Evolutionary conservation across 2,888 invertebrate genomes (phyloP).

Genomic region (Dicycla oo): DNA sequence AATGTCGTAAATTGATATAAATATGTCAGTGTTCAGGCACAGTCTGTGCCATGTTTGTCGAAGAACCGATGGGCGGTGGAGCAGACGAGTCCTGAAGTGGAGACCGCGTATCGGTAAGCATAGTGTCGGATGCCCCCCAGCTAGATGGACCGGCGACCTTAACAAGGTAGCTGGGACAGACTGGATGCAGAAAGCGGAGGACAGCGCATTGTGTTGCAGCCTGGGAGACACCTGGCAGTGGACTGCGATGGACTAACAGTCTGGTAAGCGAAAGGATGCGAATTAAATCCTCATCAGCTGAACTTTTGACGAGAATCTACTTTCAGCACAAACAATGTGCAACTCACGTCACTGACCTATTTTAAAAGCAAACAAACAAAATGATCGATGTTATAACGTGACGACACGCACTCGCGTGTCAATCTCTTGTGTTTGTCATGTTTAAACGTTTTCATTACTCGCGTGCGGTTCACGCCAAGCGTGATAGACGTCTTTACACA

Average conservation of each 20-base stretch:
- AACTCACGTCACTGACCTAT: background rate
- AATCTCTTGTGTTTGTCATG: slow-evolving; percentile 38
- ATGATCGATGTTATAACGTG: slow-evolving; percentile 22
- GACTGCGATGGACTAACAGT: background rate
- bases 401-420: slow-evolving; percentile 29
- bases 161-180: background rate
- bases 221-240: background rate
- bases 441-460: slow-evolving; percentile 30
- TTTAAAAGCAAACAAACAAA: slow-evolving; percentile 18
- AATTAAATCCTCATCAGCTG: background rate
- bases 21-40: background rate
- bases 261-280: background rate
- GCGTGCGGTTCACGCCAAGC: slow-evolving; percentile 14
- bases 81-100: background rate
- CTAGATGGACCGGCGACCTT: background rate
- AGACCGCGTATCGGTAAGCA: background rate
- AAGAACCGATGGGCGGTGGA: background rate
- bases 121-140: background rate
- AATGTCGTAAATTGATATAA: background rate
- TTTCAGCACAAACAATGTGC: background rate
- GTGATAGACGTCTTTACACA: slow-evolving; percentile 24
- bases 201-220: background rate
- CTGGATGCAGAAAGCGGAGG: background rate
- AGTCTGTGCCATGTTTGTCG: background rate
- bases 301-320: background rate